phyloP scores from a whole-genome alignment of 1,140 invertebrate species.

The Drosophila orosa region DNA sequence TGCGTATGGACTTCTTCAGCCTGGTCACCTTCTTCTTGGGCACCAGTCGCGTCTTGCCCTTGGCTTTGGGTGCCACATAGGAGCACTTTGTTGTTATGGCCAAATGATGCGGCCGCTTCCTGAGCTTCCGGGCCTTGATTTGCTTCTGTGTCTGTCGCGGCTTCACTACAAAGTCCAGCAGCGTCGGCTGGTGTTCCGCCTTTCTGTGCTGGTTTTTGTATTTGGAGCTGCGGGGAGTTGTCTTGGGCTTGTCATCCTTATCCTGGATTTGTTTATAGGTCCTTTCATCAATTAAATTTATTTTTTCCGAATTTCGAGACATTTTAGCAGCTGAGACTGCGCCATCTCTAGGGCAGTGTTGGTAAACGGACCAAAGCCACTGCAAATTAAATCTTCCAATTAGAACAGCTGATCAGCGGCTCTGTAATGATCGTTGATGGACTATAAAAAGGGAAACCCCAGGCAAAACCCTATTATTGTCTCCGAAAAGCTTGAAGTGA shows the following conservation, averaged over 20 bases:
- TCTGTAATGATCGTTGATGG: background rate
- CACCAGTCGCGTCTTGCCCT: conserved; percentile 60
- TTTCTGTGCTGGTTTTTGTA: conserved; percentile 64
- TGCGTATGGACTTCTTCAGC: conserved; percentile 58
- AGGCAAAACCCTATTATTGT: background rate
- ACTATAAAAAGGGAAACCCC: background rate
- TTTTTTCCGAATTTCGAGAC: conserved; percentile 51
- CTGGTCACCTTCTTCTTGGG: conserved; percentile 44
- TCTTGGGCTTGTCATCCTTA: conserved; percentile 9
- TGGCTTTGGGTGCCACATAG: conserved; percentile 37
- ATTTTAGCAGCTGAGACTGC: conserved; percentile 15
- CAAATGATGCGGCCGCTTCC: conserved; percentile 13
- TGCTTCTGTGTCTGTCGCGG: conserved; percentile 32
- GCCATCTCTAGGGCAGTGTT: conserved; percentile 15
- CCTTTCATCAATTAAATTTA: conserved; percentile 47
- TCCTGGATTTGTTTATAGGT: conserved; percentile 33
- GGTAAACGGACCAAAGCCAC: background rate
- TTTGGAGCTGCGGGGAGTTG: conserved; percentile 57
- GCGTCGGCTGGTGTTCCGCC: conserved; percentile 18
- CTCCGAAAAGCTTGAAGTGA: background rate
- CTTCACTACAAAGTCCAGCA: conserved; percentile 62
- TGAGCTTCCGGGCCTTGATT: conserved; percentile 21
- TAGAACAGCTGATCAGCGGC: background rate
- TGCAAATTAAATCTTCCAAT: background rate
- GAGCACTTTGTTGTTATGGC: conserved; percentile 22